phyloP scores from a whole-genome alignment of 2,113 vertebrate genomes.

The Rhynchomys soricoides region DNA sequence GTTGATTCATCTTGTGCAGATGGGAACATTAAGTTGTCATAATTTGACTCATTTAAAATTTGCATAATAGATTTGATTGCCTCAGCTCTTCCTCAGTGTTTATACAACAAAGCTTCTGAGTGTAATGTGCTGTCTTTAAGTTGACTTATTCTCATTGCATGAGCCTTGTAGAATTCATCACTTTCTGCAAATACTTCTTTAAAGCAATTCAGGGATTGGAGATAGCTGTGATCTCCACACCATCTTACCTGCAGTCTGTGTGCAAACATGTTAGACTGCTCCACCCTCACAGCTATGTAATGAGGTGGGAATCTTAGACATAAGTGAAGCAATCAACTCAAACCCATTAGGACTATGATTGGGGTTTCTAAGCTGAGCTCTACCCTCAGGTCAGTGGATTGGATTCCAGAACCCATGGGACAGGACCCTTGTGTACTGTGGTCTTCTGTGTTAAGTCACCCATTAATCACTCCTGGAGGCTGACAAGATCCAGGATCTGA shows the following conservation, averaged over 20 bases:
- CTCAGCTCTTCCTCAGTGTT: constrained; percentile 12
- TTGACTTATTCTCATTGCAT: not conserved
- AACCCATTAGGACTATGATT: not conserved
- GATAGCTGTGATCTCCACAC: not conserved
- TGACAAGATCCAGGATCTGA: not conserved
- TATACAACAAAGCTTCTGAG: constrained; percentile 17
- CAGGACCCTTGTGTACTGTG: not conserved
- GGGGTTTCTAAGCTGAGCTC: not conserved
- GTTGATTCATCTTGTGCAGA: not conserved
- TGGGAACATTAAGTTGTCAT: not conserved
- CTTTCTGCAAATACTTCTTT: constrained; percentile 28
- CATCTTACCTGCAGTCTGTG: not conserved
- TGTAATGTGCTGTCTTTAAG: not conserved
- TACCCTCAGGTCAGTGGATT: not conserved
- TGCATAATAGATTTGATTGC: constrained; percentile 3
- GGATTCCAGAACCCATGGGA: not conserved
- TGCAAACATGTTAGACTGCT: not conserved
- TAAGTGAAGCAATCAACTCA: not conserved
- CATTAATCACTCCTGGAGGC: not conserved
- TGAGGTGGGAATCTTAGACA: not conserved
- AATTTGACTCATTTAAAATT: constrained; percentile 37
- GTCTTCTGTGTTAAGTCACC: not conserved
- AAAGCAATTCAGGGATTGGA: not conserved
- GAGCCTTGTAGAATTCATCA: not conserved
- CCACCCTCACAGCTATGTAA: not conserved